Conservation (phyloP, 2,797 vertebrate genomes). For the Pantherophis alleghaniensis region DNA sequence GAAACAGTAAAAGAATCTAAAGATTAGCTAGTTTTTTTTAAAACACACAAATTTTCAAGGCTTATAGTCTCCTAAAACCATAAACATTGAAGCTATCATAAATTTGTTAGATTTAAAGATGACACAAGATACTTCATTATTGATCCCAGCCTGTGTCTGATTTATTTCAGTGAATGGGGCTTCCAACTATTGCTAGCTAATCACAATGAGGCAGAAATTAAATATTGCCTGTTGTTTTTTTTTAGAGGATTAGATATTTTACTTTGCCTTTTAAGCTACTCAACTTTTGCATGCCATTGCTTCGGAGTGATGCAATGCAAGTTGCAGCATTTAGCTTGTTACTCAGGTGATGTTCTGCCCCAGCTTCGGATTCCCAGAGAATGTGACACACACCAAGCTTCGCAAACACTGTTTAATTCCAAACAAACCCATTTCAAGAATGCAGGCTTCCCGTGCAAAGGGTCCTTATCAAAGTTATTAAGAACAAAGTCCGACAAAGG, state of each 20-base stretch:
- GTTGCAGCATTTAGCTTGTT: background rate
- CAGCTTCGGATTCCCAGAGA: too few relatives aligned
- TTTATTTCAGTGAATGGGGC: background rate
- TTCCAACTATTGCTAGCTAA: background rate
- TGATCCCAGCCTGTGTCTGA: background rate
- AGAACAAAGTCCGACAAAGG: too few relatives aligned
- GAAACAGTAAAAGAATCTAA: background rate
- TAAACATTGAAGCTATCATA: background rate
- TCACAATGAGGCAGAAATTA: background rate
- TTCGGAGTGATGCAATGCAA: background rate
- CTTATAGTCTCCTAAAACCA: background rate
- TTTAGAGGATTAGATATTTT: background rate
- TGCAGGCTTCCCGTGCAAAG: too few relatives aligned
- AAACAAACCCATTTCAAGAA: too few relatives aligned
- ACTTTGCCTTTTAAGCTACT: background rate
- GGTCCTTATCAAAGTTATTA: too few relatives aligned
- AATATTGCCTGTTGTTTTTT: background rate
- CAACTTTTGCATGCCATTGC: background rate
- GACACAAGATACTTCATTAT: background rate
- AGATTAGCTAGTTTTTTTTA: background rate
- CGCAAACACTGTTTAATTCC: too few relatives aligned
- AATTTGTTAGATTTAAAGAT: background rate
- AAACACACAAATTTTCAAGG: background rate
- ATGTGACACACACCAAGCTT: too few relatives aligned
- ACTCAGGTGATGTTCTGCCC: too few relatives aligned